These are phyloP conservation scores for Ophion slaviceki DNA, from an alignment of 2,888 invertebrate species.

Conservation along the genomic window DNA sequence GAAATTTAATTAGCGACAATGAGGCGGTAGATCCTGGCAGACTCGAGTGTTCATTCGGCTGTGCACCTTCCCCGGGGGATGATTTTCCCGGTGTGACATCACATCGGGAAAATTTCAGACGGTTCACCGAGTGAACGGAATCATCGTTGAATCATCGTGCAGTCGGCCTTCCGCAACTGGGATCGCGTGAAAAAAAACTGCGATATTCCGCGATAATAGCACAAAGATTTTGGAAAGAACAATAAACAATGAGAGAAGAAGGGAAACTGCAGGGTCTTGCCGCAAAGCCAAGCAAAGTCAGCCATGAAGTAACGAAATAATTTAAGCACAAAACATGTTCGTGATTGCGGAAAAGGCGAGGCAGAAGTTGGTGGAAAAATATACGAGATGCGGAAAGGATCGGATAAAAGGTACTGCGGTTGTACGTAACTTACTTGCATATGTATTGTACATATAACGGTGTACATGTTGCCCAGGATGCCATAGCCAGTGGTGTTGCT, in stretches of 20 bases:
- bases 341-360: slow-evolving; percentile 52
- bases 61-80: no score
- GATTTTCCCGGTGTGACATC: neutral
- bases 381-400: slow-evolving; percentile 54
- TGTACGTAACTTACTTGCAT: neutral
- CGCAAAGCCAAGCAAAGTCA: neutral
- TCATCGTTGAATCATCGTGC: neutral
- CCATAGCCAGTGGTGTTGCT: slow-evolving; percentile 41
- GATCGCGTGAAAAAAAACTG: neutral
- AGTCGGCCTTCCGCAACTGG: neutral
- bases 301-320: slow-evolving; percentile 43
- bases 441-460: slow-evolving; percentile 39
- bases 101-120: neutral
- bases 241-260: slow-evolving; percentile 16
- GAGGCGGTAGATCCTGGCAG: no score
- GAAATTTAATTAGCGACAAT: no score
- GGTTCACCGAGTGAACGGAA: no score
- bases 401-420: slow-evolving; percentile 40
- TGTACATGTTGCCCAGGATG: slow-evolving; percentile 29
- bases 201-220: neutral
- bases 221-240: neutral
- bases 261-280: neutral
- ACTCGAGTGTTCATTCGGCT: no score
- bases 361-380: slow-evolving; percentile 41
- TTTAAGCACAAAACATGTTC: slow-evolving; percentile 43